phyloP scores from a whole-genome alignment of 2,797 vertebrate species.

The Danio choprae region DNA sequence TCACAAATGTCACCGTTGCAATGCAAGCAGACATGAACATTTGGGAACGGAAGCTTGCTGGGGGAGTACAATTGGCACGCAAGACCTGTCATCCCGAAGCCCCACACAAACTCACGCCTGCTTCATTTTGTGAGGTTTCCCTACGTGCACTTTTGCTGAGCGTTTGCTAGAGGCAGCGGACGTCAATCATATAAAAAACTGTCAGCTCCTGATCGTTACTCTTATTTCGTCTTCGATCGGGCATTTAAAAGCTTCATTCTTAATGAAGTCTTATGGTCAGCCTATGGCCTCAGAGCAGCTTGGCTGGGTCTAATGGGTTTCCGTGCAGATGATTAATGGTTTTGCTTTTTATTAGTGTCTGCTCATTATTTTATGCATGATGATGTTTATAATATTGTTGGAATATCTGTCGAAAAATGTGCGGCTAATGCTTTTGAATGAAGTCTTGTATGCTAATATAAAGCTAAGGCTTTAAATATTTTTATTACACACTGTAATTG shows the following conservation, averaged over 20 bases:
- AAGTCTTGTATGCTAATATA: too few relatives aligned
- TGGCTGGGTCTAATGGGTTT: slow-evolving; percentile 20
- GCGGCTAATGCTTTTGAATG: too few relatives aligned
- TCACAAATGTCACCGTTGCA: slow-evolving; percentile 11
- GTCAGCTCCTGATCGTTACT: slow-evolving; percentile 1
- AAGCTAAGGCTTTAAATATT: too few relatives aligned
- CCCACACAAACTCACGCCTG: slow-evolving; percentile 8
- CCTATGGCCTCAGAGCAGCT: neutral
- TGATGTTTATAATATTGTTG: neutral
- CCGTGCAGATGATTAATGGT: neutral
- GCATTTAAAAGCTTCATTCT: slow-evolving; percentile 11
- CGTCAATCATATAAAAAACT: slow-evolving; percentile 11
- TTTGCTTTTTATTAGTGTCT: neutral
- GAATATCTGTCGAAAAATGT: neutral
- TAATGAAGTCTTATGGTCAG: slow-evolving; percentile 23
- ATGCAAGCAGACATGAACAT: slow-evolving; percentile 19
- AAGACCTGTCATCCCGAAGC: slow-evolving; percentile 3
- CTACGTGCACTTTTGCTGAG: neutral
- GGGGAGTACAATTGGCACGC: slow-evolving; percentile 13
- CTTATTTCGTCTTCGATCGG: slow-evolving; percentile 11
- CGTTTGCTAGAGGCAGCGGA: neutral
- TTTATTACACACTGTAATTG: too few relatives aligned
- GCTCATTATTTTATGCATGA: neutral
- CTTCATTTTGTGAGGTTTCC: slow-evolving; percentile 11
- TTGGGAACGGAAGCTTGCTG: slow-evolving; percentile 14